Evolutionary conservation across 2,888 invertebrate species (phyloP).

Genomic region (Psococerastis gibbosa): DNA sequence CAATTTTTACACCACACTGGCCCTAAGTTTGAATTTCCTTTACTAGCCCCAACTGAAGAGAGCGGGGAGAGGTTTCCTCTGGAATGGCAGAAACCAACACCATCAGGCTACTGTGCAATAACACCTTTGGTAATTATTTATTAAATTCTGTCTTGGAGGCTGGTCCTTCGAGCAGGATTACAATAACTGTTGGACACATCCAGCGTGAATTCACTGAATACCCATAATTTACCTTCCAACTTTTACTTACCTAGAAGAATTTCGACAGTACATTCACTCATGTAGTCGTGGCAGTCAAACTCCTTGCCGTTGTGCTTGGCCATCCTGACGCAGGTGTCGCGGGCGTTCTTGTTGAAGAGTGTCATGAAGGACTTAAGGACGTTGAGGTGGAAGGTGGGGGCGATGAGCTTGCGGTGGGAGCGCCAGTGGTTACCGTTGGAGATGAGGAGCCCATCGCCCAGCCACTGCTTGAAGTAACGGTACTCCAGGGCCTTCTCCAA

Average conservation of each 20-base stretch:
- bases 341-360: slow-evolving; percentile 45
- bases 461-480: slow-evolving; percentile 26
- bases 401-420: slow-evolving; percentile 65
- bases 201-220: no score
- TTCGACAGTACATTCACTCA: slow-evolving; percentile 22
- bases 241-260: slow-evolving; percentile 20
- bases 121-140: no score
- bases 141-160: no score
- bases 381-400: slow-evolving; percentile 75
- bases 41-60: no score
- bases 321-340: slow-evolving; percentile 18
- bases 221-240: no score
- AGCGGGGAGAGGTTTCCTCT: no score
- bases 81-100: no score
- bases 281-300: slow-evolving; percentile 22
- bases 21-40: no score
- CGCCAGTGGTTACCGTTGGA: slow-evolving; percentile 47
- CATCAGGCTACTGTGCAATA: no score
- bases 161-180: no score
- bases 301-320: slow-evolving; percentile 18
- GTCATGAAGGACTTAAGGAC: slow-evolving; percentile 73
- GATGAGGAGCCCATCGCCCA: slow-evolving; percentile 26
- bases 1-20: no score
- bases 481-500: slow-evolving; percentile 26
- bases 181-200: no score